Base-by-base conservation (phyloP, 2,888 invertebrate genomes). In the Horisme vitalbata region DNA sequence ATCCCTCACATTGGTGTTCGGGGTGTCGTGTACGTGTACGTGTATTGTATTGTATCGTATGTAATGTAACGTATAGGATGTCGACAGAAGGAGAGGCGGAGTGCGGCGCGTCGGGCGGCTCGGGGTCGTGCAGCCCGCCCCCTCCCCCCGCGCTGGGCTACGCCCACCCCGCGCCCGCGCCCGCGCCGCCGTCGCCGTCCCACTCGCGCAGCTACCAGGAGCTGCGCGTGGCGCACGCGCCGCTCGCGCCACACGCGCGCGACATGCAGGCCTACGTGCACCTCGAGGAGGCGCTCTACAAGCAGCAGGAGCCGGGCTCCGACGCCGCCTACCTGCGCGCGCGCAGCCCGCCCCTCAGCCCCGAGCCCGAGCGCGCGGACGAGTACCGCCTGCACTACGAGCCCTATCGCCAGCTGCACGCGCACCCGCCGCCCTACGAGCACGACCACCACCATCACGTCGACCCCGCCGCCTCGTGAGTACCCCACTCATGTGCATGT, bases 171-270 rank as follows among this genome's bases (percentile, higher is more conserved):
- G 44, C 48, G 65, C 69, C 63, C 68, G 64, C 63, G 66, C 59
- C 15, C 44, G 32, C 32, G 44, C 32, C 44, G 57, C 66, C 71
- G 70, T 78, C 83, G 71, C 80, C 84, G 76, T 71, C 79, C 71
- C 79, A 67, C 75, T 71, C 82, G 76, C 84, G 83, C 81, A 78
- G 84, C 84, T 85, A 86, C 84, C 84, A 86, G 79, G 86, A 86
- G 84, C 79, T 86, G 72, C 79, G 75, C 71, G 63, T 64, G 61
- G 78, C 71, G 69, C 32, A 13, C 11, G 37, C 38, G 32, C 21
- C 33, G 30, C 44, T 26, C 74, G 71, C 63, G 63, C 59, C 79
- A 75, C 71, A 75, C 79, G 75, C 79, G 71, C 84, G 86, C 76
- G 86, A 83, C 79, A 83, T 85, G 85, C 83, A 82, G 76, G 55